These are phyloP conservation scores for Neelides sp. DNA, from an alignment of 1,140 invertebrate species.

Conservation along the genomic window DNA sequence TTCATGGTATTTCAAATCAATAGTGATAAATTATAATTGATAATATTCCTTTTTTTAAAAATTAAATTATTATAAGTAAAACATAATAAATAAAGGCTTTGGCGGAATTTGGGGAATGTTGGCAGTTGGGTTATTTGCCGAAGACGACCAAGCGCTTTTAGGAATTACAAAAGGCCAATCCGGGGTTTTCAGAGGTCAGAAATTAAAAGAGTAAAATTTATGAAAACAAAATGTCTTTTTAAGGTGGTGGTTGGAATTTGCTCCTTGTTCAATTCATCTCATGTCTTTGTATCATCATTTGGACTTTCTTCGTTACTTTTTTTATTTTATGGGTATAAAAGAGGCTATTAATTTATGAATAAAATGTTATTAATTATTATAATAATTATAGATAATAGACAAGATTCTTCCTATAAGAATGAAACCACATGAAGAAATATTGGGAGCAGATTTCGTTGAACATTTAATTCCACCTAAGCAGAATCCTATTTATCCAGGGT, in stretches of 20 bases:
- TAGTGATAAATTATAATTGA: neutral
- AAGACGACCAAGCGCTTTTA: slow-evolving; percentile 57
- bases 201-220: neutral
- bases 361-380: neutral
- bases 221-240: slow-evolving; percentile 26
- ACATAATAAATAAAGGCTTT: slow-evolving; percentile 33
- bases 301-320: slow-evolving; percentile 57
- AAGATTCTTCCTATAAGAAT: slow-evolving; percentile 66
- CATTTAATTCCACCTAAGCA: slow-evolving; percentile 67
- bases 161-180: slow-evolving; percentile 58
- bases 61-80: neutral
- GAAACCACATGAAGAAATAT: slow-evolving; percentile 62
- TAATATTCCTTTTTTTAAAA: neutral
- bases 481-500: too few relatives aligned
- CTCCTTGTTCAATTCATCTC: slow-evolving; percentile 63
- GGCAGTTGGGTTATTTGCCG: slow-evolving; percentile 75
- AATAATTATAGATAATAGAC: slow-evolving; percentile 48
- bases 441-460: slow-evolving; percentile 80
- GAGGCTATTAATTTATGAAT: too few relatives aligned
- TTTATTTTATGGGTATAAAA: slow-evolving; percentile 48
- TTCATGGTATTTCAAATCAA: too few relatives aligned
- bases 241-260: slow-evolving; percentile 74
- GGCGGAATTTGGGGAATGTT: slow-evolving; percentile 57
- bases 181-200: slow-evolving; percentile 61
- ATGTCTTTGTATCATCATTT: slow-evolving; percentile 51